Evolutionary conservation across 2,888 invertebrate genomes (phyloP).

Genomic region (Pardosa pseudoannulata): DNA sequence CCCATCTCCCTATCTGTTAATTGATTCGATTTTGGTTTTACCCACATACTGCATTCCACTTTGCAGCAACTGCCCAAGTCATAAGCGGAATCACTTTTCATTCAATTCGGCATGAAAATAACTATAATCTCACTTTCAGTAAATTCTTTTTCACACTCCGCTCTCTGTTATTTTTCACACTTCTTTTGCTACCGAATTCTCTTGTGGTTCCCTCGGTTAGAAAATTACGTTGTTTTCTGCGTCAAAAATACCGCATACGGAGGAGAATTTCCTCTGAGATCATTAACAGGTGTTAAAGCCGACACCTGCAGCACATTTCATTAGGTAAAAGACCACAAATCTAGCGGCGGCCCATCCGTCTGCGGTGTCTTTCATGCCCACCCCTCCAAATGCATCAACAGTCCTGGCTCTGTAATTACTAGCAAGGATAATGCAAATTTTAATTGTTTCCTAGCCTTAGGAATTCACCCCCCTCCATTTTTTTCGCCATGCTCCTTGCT

Average conservation of each 20-base stretch:
- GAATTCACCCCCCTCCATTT: background rate
- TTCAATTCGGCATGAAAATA: background rate
- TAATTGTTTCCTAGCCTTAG: background rate
- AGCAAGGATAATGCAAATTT: background rate
- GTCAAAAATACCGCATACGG: background rate
- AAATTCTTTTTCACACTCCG: background rate
- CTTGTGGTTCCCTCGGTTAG: background rate
- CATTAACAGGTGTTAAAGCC: conserved; percentile 65
- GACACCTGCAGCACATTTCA: conserved; percentile 55
- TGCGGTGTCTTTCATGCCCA: background rate
- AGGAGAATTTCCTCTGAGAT: background rate
- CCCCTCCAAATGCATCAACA: background rate
- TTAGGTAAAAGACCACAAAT: background rate
- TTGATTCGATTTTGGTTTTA: too few species aligned
- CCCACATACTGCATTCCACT: too few species aligned
- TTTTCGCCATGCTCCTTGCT: too few species aligned
- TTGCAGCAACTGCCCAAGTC: background rate
- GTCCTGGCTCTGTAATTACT: background rate
- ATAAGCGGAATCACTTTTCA: background rate
- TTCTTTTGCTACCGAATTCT: background rate
- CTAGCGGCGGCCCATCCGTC: background rate
- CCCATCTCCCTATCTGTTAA: too few species aligned
- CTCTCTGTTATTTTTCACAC: background rate
- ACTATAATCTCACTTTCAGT: background rate
- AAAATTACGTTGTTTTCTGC: background rate